Evolutionary conservation across 2,888 invertebrate genomes (phyloP).

Genomic region (Scelioninae gen. 2): DNA sequence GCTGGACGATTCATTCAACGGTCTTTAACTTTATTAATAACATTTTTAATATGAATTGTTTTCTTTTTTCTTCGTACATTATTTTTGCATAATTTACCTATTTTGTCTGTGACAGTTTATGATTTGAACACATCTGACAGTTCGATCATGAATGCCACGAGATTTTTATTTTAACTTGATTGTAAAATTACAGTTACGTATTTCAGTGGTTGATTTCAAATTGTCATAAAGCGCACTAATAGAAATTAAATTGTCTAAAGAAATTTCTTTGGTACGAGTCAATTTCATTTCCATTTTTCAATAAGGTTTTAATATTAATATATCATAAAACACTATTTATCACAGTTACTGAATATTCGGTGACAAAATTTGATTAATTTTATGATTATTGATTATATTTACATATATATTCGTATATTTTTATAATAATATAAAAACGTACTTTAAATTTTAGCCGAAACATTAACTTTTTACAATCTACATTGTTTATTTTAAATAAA

Average conservation of each 20-base stretch:
- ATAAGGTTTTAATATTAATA: neutral
- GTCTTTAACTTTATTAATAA: too few relatives aligned
- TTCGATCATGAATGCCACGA: constrained; percentile 4
- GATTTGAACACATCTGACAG: constrained; percentile 17
- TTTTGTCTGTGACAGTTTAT: constrained; percentile 42
- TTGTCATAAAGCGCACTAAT: too few relatives aligned
- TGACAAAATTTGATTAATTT: neutral
- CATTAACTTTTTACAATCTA: neutral
- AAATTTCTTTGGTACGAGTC: constrained; percentile 14
- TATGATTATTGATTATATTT: neutral
- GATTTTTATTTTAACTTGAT: constrained; percentile 17
- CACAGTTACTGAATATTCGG: neutral
- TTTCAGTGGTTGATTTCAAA: too few relatives aligned
- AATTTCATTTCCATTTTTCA: neutral
- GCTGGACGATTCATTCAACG: too few relatives aligned
- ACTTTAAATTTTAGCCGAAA: too few relatives aligned
- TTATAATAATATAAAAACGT: too few relatives aligned
- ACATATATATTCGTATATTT: neutral
- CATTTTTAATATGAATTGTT: neutral
- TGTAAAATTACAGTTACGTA: too few relatives aligned
- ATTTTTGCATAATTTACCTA: constrained; percentile 47
- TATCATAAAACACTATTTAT: neutral
- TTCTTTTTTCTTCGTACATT: constrained; percentile 32
- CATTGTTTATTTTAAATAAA: neutral
- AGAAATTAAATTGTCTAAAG: too few relatives aligned